Base-by-base conservation (phyloP, 1,140 invertebrate species). In the Tenebrio molitor region DNA sequence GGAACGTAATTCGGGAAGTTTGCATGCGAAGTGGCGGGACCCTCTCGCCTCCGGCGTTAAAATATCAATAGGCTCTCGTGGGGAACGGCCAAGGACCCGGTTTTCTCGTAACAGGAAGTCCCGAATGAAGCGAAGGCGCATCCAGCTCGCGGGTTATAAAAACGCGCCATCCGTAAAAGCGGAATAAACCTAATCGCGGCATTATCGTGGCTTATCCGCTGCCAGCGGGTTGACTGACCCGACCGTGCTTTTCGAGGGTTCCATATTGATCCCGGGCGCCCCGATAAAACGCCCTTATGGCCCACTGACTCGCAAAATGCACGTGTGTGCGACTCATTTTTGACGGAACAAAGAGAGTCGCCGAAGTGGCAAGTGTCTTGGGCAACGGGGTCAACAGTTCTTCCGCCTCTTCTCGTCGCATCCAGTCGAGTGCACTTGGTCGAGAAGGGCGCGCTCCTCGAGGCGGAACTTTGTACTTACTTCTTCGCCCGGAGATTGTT, bases 301-400 rank as follows among this genome's bases (percentile, higher is more conserved):
- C 50, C 50, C 50, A 58, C 23, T 58, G 50, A 58, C 50, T 58
- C 50, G 50, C 50, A 58, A 58, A 58, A 58, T 58, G 50, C 50
- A 25, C 36, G 36, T 39, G 36, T n/a, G 23, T 58, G 21, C 50
- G 23, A 25, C 8, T 17, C 23, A n/a, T n/a, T n/a, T n/a, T n/a
- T n/a, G n/a, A n/a, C n/a, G n/a, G 50, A 58, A 58, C 50, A 58
- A 58, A 58, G 50, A 39, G 12, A 39, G 36, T 12, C 12, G 19
- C 29, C 29, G 19, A 58, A 58, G 50, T 50, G 12, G 36, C n/a
- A 21, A 50, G 50, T 58, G n/a, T 6, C 15, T 21, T 29, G 50
- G 50, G 29, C 50, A 58, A 29, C 15, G 21, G 23, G 50, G 50
- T 58, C 50, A 58, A 58, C 50, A 58, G 19, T 29, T 58, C 50